Percentiles rank a stretch among this genome's conserved stretches.
These are phyloP conservation scores for Pimephales promelas DNA, from an alignment of 2,113 vertebrate species.

Conservation along the genomic window DNA sequence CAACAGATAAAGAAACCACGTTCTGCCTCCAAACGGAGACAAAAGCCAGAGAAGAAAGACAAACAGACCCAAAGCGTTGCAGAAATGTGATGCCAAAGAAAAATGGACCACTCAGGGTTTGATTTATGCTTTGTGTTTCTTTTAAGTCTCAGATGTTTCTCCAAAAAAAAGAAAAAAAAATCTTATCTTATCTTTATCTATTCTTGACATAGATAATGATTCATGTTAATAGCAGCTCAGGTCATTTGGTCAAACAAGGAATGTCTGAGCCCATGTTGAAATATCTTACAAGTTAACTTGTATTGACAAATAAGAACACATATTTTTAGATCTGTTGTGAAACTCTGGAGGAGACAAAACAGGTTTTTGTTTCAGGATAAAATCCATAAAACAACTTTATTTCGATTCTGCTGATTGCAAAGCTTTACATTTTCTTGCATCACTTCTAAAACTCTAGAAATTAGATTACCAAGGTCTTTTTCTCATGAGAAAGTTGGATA, in stretches of 20 bases:
- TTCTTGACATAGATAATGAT: not conserved
- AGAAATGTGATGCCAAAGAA: not conserved
- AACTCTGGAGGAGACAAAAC: not conserved
- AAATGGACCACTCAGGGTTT: not conserved
- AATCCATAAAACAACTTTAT: not conserved
- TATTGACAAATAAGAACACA: not conserved
- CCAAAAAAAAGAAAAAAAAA: not conserved
- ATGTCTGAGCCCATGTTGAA: not conserved
- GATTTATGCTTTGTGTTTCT: not conserved
- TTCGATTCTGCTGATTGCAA: not conserved
- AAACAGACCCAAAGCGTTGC: not conserved
- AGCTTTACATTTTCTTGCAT: not conserved
- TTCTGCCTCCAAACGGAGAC: slow-evolving; percentile 62
- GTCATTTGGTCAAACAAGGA: not conserved
- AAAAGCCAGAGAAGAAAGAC: slow-evolving; percentile 30
- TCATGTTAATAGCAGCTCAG: not conserved
- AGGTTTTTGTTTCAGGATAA: not conserved
- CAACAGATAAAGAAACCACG: slow-evolving; percentile 50
- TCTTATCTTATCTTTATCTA: no score
- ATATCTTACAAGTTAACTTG: not conserved
- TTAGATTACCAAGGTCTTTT: not conserved
- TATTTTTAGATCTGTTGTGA: not conserved
- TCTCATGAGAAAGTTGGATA: not conserved
- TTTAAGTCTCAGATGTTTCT: not conserved
- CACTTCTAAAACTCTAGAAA: not conserved